Conservation (phyloP, 1,140 invertebrate genomes). For the Palaemon carinicauda region DNA sequence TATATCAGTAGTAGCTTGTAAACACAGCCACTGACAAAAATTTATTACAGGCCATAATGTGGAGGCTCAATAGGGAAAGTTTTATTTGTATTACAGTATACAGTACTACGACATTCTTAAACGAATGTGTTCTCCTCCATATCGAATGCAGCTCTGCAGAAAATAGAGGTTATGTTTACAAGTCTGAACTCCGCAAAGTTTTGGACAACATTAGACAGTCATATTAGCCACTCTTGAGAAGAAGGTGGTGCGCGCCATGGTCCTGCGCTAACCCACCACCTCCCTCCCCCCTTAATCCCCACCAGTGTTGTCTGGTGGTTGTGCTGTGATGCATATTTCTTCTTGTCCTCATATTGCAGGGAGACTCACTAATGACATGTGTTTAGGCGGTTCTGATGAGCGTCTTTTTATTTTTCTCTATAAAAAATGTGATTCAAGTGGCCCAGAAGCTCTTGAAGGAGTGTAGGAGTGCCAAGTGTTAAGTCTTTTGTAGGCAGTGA, state of each 20-base stretch:
- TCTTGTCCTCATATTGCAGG: conserved; percentile 56
- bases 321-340: conserved; percentile 56
- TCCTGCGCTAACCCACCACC: conserved; percentile 41
- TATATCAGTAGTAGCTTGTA: conserved; percentile 54
- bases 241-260: conserved; percentile 41
- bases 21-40: conserved; percentile 52
- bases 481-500: conserved; percentile 1
- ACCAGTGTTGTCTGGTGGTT: conserved; percentile 39
- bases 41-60: conserved; percentile 44
- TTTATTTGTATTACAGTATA: conserved; percentile 20
- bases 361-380: conserved; percentile 52
- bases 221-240: conserved; percentile 47
- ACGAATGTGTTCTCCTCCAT: conserved; percentile 23
- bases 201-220: conserved; percentile 41
- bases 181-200: conserved; percentile 48
- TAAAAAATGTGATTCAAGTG: conserved; percentile 49
- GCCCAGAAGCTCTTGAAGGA: conserved; percentile 38
- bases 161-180: conserved; percentile 48
- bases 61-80: conserved; percentile 44
- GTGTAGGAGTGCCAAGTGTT: conserved; percentile 10
- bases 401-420: conserved; percentile 14
- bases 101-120: conserved; percentile 31
- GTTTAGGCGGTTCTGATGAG: conserved; percentile 50
- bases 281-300: conserved; percentile 20
- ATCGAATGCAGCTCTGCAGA: conserved; percentile 18